Evolutionary conservation across 2,888 invertebrate genomes (phyloP), one percentile per base, ranked within the genome.

Genomic region (Palloptera scutellata): DNA sequence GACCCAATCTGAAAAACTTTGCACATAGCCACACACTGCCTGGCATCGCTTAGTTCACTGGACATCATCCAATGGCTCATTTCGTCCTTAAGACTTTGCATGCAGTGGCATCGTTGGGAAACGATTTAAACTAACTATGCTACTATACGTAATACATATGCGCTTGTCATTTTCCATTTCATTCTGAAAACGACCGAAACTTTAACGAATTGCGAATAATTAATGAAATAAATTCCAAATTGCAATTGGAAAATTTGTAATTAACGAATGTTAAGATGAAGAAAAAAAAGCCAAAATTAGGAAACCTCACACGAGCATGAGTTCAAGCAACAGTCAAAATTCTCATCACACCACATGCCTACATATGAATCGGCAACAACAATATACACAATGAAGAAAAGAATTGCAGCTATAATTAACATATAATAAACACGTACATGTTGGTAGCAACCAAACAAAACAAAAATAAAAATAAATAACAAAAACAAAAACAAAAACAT

Each of bases 361-460:
- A n/a, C n/a, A 52, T 52, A 10, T 52, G 52, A 19, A 10, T 30
- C 30, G 30, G 6, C 60, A 64, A 55, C 12, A 63, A 55, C 53
- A 42, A 1, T 42, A 59, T 52, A 13, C 17, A 63, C 30, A 30
- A 30, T 4, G 30, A 30, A 30, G 30, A 30, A 30, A 30, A 30
- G 30, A 30, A 30, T 30, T 30, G 30, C 30, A 4, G 6, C 30
- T 13, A n/a, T 72, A 74, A 74, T 74, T 74, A 74, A 74, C 74
- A 74, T 71, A 74, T 70, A 74, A 73, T 73, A 71, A 71, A 72
- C 70, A 72, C 72, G 73, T 71, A 68, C 48, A n/a, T 48, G 48
- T 48, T 41, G 40, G 40, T 57, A 42, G 19, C 43, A 19, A 13
- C 59, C 41, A 59, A 15, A 59, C 1, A 45, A 12, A 59, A 45